Base-by-base conservation (phyloP, 2,113 vertebrate genomes). In the Willisornis vidua region DNA sequence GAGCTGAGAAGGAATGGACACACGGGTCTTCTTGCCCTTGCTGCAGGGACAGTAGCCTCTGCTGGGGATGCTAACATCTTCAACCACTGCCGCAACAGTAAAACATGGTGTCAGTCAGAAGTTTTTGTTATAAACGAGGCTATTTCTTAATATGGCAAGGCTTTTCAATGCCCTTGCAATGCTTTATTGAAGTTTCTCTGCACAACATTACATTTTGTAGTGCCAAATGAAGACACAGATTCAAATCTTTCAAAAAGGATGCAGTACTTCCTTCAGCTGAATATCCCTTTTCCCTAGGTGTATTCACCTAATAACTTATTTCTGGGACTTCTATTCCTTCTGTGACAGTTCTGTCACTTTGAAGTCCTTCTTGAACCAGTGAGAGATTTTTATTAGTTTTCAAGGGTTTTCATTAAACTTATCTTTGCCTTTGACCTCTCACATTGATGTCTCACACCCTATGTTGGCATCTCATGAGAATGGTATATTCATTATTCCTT, bases 311-410 rank as follows among this genome's bases (percentile, higher is more conserved):
- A 15, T 55, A 74, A 46, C 41, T 52, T 48, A 24, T 74, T 65
- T 73, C 46, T 39, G 26, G 52, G 61, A 33, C 17, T 93, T 28
- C n/a, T 85, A 3, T 82, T 93, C n/a, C 86, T 67, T 92, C 83
- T 70, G 41, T 93, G 76, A 74, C 59, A 72, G 29, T 33, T 80
- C 45, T 89, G 29, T 35, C 28, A 31, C 41, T 97, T 92, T 81
- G 46, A 93, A 94, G 51, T 93, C 54, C 19, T 87, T n/a, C 93
- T 94, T 93, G 82, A 92, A 77, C 17, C 45, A 74, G n/a, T 37
- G n/a, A 93, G 96, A 85, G 23, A 37, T 73, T 45, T 94, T 87
- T 63, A 25, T 55, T 66, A 77, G 49, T 54, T 85, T 26, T 73
- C 31, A 22, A 54, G 19, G 24, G 10, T 75, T 87, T 96, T 96